Evolutionary conservation across 2,888 invertebrate species (phyloP), one percentile per base, ranked within the genome.

Genomic region (Cephus nigrinus): DNA sequence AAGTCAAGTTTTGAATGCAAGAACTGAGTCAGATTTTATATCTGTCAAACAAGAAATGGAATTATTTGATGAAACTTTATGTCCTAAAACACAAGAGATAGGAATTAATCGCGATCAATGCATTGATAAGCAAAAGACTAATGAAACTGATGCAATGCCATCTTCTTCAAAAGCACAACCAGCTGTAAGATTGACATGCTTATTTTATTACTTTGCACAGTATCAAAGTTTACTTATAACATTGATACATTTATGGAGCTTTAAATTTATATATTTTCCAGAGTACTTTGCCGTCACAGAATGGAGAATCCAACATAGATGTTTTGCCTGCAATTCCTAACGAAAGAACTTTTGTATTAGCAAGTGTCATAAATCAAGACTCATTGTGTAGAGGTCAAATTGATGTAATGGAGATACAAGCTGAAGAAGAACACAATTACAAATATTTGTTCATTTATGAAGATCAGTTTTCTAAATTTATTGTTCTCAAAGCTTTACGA

Each of bases 401-500:
- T 69, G 86, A 89, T 31, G 80, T 89, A 35, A 82, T 89, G 75
- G 86, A 89, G 31, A 86, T 89, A 84, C 77, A 79, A 32, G 34
- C 78, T 5, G 82, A 86, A 34, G 71, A 82, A 72, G 79, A 72
- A 23, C 77, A 77, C 11, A 74, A 72, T 33, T 85, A 82, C 68
- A 85, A 83, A 69, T 85, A 84, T 75, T 82, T 89, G 5, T 80
- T 89, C 33, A 82, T 86, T 55, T 89, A 88, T 15, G 87, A 88
- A 76, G 89, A 89, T 80, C 84, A 85, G 34, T 72, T 80, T 12
- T 87, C 89, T 1, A 87, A 84, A 75, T 89, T 88, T 72, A 81
- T 88, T 15, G 79, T 89, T 33, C 76, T 89, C 4, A 84, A 84
- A 80, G 84, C 86, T 12, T 77, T 88, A 23, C 76, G 36, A n/a